Conservation (phyloP, 2,113 vertebrate genomes). For the Pluvialis apricaria region DNA sequence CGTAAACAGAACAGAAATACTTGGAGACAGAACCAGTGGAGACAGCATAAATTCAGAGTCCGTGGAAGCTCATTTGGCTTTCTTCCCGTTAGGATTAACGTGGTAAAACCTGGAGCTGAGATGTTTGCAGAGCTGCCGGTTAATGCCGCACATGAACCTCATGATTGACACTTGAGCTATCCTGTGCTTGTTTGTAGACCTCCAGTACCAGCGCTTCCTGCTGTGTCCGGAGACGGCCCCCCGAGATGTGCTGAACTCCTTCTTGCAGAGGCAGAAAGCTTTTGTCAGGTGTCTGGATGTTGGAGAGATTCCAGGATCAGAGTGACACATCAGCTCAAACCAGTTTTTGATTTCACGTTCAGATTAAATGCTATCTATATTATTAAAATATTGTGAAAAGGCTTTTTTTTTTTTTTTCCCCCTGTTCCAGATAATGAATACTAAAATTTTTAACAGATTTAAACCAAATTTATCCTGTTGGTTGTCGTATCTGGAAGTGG, state of each 20-base stretch:
- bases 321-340: neutral
- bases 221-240: fast-evolving
- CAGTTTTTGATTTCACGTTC: neutral
- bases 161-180: neutral
- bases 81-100: neutral
- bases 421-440: neutral
- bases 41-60: neutral
- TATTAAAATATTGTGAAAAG: neutral
- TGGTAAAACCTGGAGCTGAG: neutral
- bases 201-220: neutral
- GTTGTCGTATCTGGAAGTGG: neutral
- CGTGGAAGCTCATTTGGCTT: neutral
- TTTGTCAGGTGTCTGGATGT: neutral
- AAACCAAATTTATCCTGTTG: neutral
- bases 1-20: neutral
- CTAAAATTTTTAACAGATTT: neutral
- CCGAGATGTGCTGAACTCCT: neutral
- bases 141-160: neutral
- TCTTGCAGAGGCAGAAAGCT: neutral
- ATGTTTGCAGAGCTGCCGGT: neutral
- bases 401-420: too few relatives aligned
- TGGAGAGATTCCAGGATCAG: neutral
- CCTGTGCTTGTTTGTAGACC: neutral
- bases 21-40: neutral
- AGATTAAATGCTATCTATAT: neutral